Conservation (phyloP, 1,140 invertebrate species). For the Bombus picipes region DNA sequence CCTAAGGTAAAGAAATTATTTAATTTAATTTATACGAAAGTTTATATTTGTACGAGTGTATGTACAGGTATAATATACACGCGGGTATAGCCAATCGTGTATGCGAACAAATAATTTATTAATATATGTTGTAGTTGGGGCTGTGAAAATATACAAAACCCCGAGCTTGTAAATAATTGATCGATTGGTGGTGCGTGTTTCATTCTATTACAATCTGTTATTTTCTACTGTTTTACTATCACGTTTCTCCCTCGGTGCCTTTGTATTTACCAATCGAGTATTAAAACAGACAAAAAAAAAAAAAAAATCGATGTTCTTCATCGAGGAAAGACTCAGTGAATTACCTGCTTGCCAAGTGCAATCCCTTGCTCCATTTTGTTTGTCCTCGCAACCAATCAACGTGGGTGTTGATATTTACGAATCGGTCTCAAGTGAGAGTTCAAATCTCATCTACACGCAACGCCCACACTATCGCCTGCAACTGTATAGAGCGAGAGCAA, state of each 20-base stretch:
- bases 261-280: slow-evolving; percentile 43
- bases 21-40: slow-evolving; percentile 60
- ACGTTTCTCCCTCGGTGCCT: neutral
- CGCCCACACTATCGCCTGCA: slow-evolving; percentile 20
- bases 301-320: neutral
- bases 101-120: slow-evolving; percentile 50
- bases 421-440: neutral
- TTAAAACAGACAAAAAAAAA: slow-evolving; percentile 28
- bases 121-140: slow-evolving; percentile 25
- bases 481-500: neutral
- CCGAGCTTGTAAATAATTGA: slow-evolving; percentile 58
- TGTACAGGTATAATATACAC: neutral
- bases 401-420: slow-evolving; percentile 58
- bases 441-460: slow-evolving; percentile 45
- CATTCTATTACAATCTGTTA: slow-evolving; percentile 21
- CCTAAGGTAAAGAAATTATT: slow-evolving; percentile 27
- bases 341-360: neutral
- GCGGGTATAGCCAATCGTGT: neutral
- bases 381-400: neutral
- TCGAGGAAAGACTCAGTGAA: neutral
- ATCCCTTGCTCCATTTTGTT: neutral
- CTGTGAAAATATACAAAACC: slow-evolving; percentile 30
- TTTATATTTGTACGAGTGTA: neutral
- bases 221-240: slow-evolving; percentile 10
- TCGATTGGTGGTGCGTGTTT: slow-evolving; percentile 43